These are phyloP conservation scores for Pollicipes pollicipes DNA, from an alignment of 1,140 invertebrate species.

Conservation along the genomic window DNA sequence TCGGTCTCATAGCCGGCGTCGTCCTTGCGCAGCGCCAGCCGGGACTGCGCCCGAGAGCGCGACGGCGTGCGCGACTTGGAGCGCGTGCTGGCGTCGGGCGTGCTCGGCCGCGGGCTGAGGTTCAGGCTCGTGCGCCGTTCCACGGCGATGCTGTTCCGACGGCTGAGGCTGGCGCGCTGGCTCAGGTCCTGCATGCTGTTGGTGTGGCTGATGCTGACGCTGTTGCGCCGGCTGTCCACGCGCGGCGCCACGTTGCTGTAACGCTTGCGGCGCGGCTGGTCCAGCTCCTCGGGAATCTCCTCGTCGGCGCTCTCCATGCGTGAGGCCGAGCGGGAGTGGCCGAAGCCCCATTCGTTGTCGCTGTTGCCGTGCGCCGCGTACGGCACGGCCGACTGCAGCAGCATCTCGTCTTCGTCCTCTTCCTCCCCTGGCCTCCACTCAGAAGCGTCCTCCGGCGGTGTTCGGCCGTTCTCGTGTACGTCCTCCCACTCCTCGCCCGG, in stretches of 20 bases:
- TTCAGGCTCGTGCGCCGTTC: neutral
- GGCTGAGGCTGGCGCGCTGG: neutral
- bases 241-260: neutral
- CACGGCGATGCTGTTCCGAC: neutral
- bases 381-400: neutral
- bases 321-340: neutral
- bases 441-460: no score
- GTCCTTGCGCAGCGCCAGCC: neutral
- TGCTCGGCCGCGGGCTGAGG: neutral
- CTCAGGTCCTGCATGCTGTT: neutral
- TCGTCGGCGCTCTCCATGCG: neutral
- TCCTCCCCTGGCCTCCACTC: neutral
- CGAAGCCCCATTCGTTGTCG: neutral
- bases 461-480: no score
- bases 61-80: neutral
- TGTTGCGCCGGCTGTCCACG: neutral
- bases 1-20: neutral
- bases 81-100: neutral
- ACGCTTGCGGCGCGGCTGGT: neutral
- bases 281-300: neutral
- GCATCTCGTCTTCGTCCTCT: neutral
- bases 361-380: neutral
- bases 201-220: neutral
- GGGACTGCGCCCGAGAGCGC: neutral
- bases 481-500: no score